Percentiles rank a stretch among this genome's conserved stretches.
Evolutionary conservation across 1,140 invertebrate genomes (phyloP).

Genomic region (Plectrocnemia conspersa): DNA sequence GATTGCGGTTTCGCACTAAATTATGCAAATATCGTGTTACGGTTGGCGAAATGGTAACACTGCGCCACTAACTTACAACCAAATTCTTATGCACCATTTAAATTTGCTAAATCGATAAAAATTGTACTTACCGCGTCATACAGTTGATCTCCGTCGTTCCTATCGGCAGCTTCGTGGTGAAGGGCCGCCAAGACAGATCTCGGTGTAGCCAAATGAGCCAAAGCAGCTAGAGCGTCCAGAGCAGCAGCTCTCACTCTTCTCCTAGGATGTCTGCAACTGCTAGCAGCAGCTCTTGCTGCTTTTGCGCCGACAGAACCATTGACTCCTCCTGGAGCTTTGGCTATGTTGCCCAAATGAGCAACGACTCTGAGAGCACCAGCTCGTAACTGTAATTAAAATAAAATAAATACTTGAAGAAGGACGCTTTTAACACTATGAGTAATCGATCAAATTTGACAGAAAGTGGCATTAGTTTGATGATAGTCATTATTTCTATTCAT

Average conservation of each 20-base stretch:
- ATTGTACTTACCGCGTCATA: conserved; percentile 46
- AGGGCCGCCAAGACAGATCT: conserved; percentile 49
- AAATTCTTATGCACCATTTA: no score
- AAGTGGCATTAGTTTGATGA: no score
- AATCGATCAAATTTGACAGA: no score
- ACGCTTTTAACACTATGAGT: no score
- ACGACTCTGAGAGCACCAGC: conserved; percentile 75
- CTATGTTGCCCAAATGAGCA: conserved; percentile 53
- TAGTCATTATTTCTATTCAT: no score
- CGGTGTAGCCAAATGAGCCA: conserved; percentile 68
- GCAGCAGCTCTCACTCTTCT: conserved; percentile 71
- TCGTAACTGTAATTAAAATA: conserved; percentile 58
- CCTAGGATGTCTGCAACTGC: conserved; percentile 57
- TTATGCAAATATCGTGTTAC: no score
- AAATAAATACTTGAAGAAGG: background rate
- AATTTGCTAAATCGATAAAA: no score
- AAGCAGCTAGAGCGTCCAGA: conserved; percentile 72
- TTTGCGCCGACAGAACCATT: conserved; percentile 69
- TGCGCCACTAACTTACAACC: no score
- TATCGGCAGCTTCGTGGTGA: conserved; percentile 42
- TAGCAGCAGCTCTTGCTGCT: conserved; percentile 54
- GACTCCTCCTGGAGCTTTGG: conserved; percentile 73
- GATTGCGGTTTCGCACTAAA: no score
- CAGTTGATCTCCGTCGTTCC: conserved; percentile 46
- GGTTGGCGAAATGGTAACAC: no score